These are phyloP conservation scores for Reinhardtius hippoglossoides DNA, from an alignment of 2,113 vertebrate genomes.

Conservation along the genomic window DNA sequence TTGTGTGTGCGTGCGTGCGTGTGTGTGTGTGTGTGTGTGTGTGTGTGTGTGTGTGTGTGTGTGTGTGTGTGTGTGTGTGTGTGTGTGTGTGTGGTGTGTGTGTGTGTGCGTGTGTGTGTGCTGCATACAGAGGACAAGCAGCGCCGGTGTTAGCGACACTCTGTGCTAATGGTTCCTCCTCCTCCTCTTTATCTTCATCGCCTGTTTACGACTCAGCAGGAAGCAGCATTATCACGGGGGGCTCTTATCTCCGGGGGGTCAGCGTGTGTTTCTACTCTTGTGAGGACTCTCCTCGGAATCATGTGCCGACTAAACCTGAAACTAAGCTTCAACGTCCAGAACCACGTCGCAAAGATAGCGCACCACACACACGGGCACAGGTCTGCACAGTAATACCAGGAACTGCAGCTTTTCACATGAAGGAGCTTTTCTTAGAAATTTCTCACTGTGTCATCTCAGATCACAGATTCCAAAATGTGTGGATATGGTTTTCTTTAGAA, in stretches of 20 bases:
- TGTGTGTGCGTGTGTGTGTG: neutral
- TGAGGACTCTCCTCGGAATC: neutral
- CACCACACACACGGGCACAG: neutral
- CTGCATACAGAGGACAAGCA: constrained; percentile 36
- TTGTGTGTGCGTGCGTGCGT: neutral
- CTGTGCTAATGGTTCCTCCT: constrained; percentile 37
- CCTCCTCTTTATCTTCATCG: constrained; percentile 23
- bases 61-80: too few relatives aligned
- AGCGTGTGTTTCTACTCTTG: neutral
- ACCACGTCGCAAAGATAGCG: neutral
- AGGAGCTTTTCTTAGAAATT: too few relatives aligned
- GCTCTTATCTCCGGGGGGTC: neutral
- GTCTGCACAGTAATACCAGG: neutral
- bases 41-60: neutral
- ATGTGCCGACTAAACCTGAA: neutral
- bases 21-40: constrained; percentile 10
- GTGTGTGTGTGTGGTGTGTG: constrained; percentile 6
- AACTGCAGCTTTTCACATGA: neutral
- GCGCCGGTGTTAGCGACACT: neutral
- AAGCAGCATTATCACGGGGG: neutral
- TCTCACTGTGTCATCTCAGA: too few relatives aligned
- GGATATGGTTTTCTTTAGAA: too few relatives aligned
- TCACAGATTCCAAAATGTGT: too few relatives aligned
- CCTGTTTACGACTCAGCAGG: neutral
- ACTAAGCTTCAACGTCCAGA: neutral